Base-by-base conservation (phyloP, 1,140 invertebrate species). In the Palaemon carinicauda region DNA sequence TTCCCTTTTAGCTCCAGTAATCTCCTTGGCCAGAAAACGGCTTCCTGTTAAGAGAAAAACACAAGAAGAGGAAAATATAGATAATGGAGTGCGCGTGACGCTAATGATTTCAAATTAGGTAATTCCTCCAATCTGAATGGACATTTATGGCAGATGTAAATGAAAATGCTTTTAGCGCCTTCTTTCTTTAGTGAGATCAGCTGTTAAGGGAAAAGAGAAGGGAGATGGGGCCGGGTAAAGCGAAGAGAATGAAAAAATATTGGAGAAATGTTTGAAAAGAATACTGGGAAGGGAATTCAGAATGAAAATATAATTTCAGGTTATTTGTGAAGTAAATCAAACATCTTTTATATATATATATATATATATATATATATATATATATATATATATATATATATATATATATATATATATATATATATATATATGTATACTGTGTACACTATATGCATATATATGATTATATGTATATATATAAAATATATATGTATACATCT, bases 41-140 rank as follows among this genome's bases (percentile, higher is more conserved):
- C 41, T 41, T 41, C 41, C 41, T 41, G 41, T 0, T 1, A 41
- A 1, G 41, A 41, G 12, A 1, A 12, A 41, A 41, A 41, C 3
- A 9, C 3, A 41, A 41, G 12, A 41, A 41, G 12, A 7, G 41
- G 41, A 31, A 69, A 69, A 31, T 17, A 14, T 21, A 69, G 29
- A 27, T 27, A 69, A 31, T 24, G 65, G 24, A 69, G 24, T 24
- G 21, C 65, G 12, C 14, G 10, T 31, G 65, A 69, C 65, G 21
- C 29, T 69, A 69, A 69, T 69, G 65, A 69, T 69, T 69, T 69
- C 65, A 69, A 69, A 69, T 69, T 69, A 21, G 65, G 65, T 31
- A 7, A 69, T 69, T 27, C 24, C n/a, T 69, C 65, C 29, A 24
- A 31, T 31, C 14, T 2, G 65, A 17, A 24, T 7, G 4, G 65